A percentile compares a stretch with the other conserved stretches of the same genome.
phyloP scores from a whole-genome alignment of 2,797 vertebrate genomes.

The Mycteria americana region DNA sequence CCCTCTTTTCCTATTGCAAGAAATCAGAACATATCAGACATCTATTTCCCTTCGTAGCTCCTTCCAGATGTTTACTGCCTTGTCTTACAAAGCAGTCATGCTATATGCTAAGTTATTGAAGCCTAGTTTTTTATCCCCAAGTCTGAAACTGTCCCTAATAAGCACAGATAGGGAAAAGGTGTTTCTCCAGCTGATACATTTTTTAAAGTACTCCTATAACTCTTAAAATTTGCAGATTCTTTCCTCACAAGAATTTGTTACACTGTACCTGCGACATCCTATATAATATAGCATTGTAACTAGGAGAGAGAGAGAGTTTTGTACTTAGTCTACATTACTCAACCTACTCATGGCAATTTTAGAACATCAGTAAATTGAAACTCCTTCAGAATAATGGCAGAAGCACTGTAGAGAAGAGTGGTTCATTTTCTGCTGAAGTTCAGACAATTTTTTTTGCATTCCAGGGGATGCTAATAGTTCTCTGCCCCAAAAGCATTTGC shows the following conservation, averaged over 20 bases:
- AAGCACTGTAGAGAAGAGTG: neutral
- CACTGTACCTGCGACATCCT: neutral
- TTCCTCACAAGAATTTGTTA: neutral
- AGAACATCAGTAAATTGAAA: neutral
- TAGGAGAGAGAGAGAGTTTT: neutral
- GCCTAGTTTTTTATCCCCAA: neutral
- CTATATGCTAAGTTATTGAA: neutral
- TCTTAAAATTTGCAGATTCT: neutral
- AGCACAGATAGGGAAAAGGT: neutral
- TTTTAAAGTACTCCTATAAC: neutral
- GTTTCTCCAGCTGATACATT: neutral
- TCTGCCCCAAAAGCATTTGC: neutral
- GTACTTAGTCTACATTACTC: too few species aligned
- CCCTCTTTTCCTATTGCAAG: neutral
- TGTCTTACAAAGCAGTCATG: neutral
- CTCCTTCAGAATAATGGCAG: neutral
- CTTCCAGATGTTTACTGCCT: neutral
- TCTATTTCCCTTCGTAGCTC: neutral
- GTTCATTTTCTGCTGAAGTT: neutral
- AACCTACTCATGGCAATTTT: neutral
- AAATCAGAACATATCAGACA: neutral
- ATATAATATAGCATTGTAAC: neutral
- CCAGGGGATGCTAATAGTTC: neutral
- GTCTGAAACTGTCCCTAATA: neutral
- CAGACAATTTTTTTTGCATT: neutral